Base-by-base conservation (phyloP, 2,888 invertebrate species). In the Mesochorus sp. region DNA sequence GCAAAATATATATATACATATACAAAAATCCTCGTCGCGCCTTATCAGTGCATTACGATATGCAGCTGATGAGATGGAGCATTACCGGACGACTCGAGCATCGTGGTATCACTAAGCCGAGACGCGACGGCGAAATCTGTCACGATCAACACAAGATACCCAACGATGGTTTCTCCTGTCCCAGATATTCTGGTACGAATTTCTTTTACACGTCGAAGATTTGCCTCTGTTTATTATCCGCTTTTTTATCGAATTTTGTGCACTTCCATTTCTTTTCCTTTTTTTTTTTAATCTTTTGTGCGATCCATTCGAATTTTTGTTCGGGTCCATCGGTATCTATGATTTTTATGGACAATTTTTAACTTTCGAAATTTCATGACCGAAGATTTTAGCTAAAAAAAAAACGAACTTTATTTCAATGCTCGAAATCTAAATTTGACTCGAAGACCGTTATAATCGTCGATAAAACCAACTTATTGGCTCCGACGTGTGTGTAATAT, bases 41-140 rank as follows among this genome's bases (percentile, higher is more conserved):
- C 19, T 19, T 10, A 19, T 42, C 8, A n/a, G 53, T 28, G 53
- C 53, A 21, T 37, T 17, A 10, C 61, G 78, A 75, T 57, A 90
- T 91, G 90, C 88, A 88, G 79, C 86, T 89, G 24, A 87, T 89
- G 88, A 85, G 89, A 83, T 91, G 90, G 90, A 88, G 89, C 82
- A 91, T 91, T 81, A 90, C 86, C 55, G 85, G 89, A 53, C 84
- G 88, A 59, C 82, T 90, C 77, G 87, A 88, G 73, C 85, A 82
- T 76, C 85, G 85, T 12, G 85, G 83, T 61, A 83, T 85, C 71
- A 71, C 67, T 75, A 87, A 84, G 71, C 86, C 82, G 64, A 81
- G 83, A 59, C 83, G 81, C 61, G 84, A 84, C 81, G 83, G 81
- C 68, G 82, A 81, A 82, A 84, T 64, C 75, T 87, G 83, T 77